Conservation (phyloP, 2,888 invertebrate species). For the Drosophila paracracens region DNA sequence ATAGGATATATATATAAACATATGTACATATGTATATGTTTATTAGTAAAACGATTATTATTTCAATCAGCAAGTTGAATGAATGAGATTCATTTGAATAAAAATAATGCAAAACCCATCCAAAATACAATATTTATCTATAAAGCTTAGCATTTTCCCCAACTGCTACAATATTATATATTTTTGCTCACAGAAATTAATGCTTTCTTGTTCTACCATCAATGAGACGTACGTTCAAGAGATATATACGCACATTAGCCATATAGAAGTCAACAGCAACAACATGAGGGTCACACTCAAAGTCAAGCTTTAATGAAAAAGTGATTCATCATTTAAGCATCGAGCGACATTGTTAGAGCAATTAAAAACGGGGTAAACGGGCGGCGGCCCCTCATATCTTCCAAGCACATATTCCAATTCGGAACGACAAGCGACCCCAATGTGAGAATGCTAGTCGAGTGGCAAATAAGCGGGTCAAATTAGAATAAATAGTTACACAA, state of each 20-base stretch:
- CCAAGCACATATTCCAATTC: constrained; percentile 15
- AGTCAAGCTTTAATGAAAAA: constrained; percentile 81
- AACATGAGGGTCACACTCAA: constrained; percentile 81
- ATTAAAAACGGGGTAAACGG: constrained; percentile 74
- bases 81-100: neutral
- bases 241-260: constrained; percentile 45
- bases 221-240: constrained; percentile 15
- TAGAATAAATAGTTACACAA: constrained; percentile 82
- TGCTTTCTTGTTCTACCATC: constrained; percentile 3
- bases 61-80: neutral
- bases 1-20: too few species aligned
- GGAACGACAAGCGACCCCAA: constrained; percentile 47
- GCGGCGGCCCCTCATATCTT: constrained; percentile 45
- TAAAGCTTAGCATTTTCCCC: neutral
- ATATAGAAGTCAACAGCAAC: constrained; percentile 57
- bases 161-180: neutral
- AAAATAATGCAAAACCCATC: neutral
- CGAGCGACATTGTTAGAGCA: constrained; percentile 68
- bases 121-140: neutral
- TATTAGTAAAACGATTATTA: neutral
- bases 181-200: neutral
- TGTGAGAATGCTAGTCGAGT: constrained; percentile 54
- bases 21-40: neutral
- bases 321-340: constrained; percentile 83
- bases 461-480: constrained; percentile 84